Evolutionary conservation across 92 coral and sea anemone genomes (phyloP).

Genomic region (Montipora capitata): DNA sequence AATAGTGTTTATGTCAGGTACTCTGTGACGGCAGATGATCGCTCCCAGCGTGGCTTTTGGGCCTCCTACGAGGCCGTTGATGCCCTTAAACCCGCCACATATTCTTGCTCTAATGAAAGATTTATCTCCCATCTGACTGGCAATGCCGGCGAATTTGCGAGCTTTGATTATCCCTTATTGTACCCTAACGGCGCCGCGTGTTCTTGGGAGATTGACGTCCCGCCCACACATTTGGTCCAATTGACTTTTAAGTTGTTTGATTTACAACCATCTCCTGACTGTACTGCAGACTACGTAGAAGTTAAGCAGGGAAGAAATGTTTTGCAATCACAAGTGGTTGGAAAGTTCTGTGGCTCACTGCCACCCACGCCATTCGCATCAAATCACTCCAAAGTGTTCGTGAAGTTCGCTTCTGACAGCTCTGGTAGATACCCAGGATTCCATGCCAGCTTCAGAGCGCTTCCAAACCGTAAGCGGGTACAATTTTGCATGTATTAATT

Average conservation of each 20-base stretch:
- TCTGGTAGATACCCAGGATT: constrained; percentile 70
- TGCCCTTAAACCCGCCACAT: constrained; percentile 44
- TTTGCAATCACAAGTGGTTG: background rate
- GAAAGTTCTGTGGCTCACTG: constrained; percentile 59
- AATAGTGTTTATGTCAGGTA: constrained; percentile 46
- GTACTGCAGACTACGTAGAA: constrained; percentile 47
- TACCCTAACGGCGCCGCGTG: constrained; percentile 60
- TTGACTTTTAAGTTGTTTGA: constrained; percentile 53
- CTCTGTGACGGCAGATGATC: background rate
- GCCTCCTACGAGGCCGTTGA: constrained; percentile 51
- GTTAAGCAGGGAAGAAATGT: background rate
- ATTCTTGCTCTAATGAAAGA: constrained; percentile 43
- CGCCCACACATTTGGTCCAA: constrained; percentile 29
- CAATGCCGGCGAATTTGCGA: constrained; percentile 13
- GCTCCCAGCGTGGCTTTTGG: constrained; percentile 30
- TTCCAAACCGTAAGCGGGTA: constrained; percentile 50
- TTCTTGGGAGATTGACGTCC: constrained; percentile 60
- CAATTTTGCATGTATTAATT: no score
- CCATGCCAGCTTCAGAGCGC: constrained; percentile 50
- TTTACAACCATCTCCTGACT: constrained; percentile 42
- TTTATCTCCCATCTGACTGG: background rate
- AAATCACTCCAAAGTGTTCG: constrained; percentile 26
- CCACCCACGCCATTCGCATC: constrained; percentile 38
- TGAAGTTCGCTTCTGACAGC: constrained; percentile 60
- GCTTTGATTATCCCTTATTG: constrained; percentile 53